phyloP scores from a whole-genome alignment of 2,113 vertebrate species.

The Otolemur garnettii region DNA sequence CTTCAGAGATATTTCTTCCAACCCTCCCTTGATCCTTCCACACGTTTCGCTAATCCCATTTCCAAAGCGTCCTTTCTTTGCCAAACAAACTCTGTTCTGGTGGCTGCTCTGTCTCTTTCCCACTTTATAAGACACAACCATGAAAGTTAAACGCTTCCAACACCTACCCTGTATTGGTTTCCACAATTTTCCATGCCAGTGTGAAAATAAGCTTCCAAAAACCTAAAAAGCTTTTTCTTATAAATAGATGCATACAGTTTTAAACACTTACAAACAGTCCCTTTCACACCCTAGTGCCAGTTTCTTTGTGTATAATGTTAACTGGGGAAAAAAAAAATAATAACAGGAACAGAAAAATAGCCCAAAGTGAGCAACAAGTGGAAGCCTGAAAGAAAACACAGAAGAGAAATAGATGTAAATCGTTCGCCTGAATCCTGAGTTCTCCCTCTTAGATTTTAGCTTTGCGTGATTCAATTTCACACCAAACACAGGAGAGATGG shows the following conservation, averaged over 20 bases:
- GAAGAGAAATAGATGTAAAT: slow-evolving; percentile 52
- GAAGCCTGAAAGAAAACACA: slow-evolving; percentile 70
- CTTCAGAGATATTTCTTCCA: slow-evolving; percentile 44
- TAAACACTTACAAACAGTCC: slow-evolving; percentile 69
- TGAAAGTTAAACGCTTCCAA: slow-evolving; percentile 52
- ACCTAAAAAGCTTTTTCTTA: slow-evolving; percentile 24
- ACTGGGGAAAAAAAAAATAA: background rate
- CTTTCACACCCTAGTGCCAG: slow-evolving; percentile 47
- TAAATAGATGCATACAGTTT: slow-evolving; percentile 59
- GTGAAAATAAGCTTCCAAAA: slow-evolving; percentile 61
- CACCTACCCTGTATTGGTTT: slow-evolving; percentile 20
- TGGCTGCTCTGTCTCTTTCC: background rate
- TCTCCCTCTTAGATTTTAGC: slow-evolving; percentile 52
- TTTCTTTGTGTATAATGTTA: slow-evolving; percentile 57
- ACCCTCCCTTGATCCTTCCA: background rate
- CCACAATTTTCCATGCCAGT: slow-evolving; percentile 53
- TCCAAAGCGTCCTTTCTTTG: background rate
- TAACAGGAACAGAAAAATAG: slow-evolving; percentile 55
- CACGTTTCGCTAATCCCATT: background rate
- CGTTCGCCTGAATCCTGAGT: background rate
- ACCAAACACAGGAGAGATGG: slow-evolving; percentile 50
- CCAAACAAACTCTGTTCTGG: background rate
- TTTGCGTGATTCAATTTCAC: slow-evolving; percentile 68
- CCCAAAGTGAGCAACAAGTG: slow-evolving; percentile 53
- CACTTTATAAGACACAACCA: slow-evolving; percentile 12